Percentiles rank a stretch among this genome's conserved stretches.
Conservation (phyloP, 2,888 invertebrate genomes). For the Ametastegia equiseti region DNA sequence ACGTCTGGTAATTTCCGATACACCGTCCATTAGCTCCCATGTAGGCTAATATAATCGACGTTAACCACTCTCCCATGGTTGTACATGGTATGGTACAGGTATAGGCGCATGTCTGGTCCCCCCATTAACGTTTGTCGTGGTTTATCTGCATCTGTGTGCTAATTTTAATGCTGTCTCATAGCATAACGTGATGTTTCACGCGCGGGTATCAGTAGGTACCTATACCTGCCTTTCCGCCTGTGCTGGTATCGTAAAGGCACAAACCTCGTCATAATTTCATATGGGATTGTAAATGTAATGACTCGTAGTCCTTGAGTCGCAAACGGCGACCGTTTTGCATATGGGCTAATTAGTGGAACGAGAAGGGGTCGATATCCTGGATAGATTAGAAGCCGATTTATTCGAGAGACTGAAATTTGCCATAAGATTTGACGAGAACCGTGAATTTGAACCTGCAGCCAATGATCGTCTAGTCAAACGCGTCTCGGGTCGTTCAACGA, state of each 20-base stretch:
- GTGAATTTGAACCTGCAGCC: neutral
- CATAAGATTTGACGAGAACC: neutral
- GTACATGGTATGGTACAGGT: neutral
- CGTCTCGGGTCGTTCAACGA: neutral
- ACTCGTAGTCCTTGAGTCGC: neutral
- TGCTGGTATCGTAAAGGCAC: neutral
- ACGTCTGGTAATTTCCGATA: slow-evolving; percentile 30
- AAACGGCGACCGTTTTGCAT: neutral
- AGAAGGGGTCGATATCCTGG: no score
- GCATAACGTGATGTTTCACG: neutral
- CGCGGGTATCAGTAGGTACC: neutral
- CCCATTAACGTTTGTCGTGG: slow-evolving; percentile 16
- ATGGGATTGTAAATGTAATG: neutral
- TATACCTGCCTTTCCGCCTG: neutral
- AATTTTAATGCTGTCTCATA: slow-evolving; percentile 9
- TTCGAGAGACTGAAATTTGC: no score
- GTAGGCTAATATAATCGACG: slow-evolving; percentile 9
- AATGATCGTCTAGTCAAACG: neutral
- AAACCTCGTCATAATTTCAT: neutral
- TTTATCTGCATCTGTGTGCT: slow-evolving; percentile 27
- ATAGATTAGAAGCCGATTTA: no score
- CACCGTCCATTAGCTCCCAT: neutral
- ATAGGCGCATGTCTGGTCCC: neutral
- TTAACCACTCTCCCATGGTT: slow-evolving; percentile 19
- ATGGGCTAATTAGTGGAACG: no score